These are phyloP conservation scores for Cinclus mexicanus DNA, from an alignment of 2,113 vertebrate genomes.

Conservation along the genomic window DNA sequence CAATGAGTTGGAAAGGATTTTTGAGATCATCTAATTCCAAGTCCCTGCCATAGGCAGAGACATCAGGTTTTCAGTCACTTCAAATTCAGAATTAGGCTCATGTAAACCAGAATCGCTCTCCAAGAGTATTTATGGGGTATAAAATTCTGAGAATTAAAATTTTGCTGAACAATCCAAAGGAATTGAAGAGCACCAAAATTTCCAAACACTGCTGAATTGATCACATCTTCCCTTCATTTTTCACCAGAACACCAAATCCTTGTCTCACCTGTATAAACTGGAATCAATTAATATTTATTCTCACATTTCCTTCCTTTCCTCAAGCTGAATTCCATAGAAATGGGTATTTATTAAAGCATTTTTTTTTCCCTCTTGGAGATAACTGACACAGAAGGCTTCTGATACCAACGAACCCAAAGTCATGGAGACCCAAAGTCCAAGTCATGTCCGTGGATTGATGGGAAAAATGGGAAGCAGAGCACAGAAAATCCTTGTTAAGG, in stretches of 20 bases:
- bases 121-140: neutral
- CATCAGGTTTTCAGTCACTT: neutral
- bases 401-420: neutral
- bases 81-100: neutral
- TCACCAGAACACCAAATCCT: neutral
- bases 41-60: neutral
- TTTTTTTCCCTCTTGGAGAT: neutral
- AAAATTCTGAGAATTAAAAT: neutral
- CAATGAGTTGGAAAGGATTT: neutral
- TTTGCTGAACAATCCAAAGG: neutral
- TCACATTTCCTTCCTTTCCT: neutral
- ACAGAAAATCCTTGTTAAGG: neutral
- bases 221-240: neutral
- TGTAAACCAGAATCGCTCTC: neutral
- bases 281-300: neutral
- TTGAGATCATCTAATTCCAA: neutral
- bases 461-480: neutral
- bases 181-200: neutral
- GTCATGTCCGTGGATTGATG: neutral
- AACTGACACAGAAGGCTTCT: neutral
- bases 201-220: neutral
- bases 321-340: neutral
- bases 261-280: neutral
- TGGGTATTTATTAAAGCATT: neutral
- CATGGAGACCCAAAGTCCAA: neutral